Percentiles rank a stretch among this genome's conserved stretches.
Evolutionary conservation across 2,888 invertebrate species (phyloP).

Genomic region (Macaria liturata): DNA sequence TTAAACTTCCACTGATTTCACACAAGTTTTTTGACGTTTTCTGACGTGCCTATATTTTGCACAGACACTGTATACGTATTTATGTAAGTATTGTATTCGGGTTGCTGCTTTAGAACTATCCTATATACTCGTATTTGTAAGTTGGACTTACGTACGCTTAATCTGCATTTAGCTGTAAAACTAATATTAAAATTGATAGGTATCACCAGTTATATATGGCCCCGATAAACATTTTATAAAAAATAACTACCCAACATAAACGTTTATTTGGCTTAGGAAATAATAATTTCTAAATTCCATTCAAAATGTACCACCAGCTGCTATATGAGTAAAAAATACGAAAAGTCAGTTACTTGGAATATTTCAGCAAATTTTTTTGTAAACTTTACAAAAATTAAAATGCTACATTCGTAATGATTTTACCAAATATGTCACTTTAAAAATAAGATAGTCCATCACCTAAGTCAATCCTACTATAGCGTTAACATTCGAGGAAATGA

Average conservation of each 20-base stretch:
- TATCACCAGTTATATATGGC: constrained; percentile 65
- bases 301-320: no score
- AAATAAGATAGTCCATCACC: no score
- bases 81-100: background rate
- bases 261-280: background rate
- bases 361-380: no score
- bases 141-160: constrained; percentile 4
- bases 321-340: no score
- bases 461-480: background rate
- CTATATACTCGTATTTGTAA: no score
- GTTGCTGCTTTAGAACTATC: background rate
- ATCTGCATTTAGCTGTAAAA: constrained; percentile 32
- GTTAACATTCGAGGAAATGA: constrained; percentile 48
- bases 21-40: no score
- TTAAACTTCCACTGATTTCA: no score
- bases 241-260: constrained; percentile 37
- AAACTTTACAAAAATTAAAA: no score
- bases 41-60: background rate
- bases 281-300: no score
- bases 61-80: background rate
- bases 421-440: no score
- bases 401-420: no score
- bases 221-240: constrained; percentile 49
- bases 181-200: constrained; percentile 32
- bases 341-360: no score